These are phyloP conservation scores for Antitype chi DNA, from an alignment of 2,888 invertebrate species.

Conservation along the genomic window DNA sequence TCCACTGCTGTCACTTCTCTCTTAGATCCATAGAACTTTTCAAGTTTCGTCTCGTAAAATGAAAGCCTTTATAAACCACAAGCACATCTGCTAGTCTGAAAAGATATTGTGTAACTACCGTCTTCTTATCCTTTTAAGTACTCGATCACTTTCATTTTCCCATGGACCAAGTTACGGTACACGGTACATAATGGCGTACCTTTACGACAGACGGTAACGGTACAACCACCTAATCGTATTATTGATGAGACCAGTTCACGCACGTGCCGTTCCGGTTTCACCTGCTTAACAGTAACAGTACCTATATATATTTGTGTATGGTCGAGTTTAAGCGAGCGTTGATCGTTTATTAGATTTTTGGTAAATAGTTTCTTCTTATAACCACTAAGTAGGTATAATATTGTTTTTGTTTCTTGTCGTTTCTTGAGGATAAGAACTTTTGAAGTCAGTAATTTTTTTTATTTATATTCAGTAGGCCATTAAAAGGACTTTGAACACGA, in stretches of 20 bases:
- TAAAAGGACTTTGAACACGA: background rate
- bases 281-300: conserved; percentile 5
- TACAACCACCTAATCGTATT: conserved; percentile 45
- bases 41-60: conserved; percentile 2
- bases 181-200: conserved; percentile 9
- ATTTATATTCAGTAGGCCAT: background rate
- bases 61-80: background rate
- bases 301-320: background rate
- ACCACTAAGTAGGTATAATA: too few species aligned
- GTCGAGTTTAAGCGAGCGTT: background rate
- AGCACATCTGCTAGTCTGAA: background rate
- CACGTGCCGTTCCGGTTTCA: conserved; percentile 44
- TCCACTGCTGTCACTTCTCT: too few species aligned
- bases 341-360: background rate
- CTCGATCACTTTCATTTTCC: conserved; percentile 50
- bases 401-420: background rate
- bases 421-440: background rate
- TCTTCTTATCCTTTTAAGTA: conserved; percentile 32
- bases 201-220: conserved; percentile 46
- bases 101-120: conserved; percentile 10
- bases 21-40: background rate
- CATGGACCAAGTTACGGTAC: background rate
- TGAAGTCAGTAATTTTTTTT: background rate
- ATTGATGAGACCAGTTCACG: conserved; percentile 49
- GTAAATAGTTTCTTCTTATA: background rate